Evolutionary conservation across 2,888 invertebrate species (phyloP), one percentile per base, ranked within the genome.

Genomic region (Campoletis raptor): DNA sequence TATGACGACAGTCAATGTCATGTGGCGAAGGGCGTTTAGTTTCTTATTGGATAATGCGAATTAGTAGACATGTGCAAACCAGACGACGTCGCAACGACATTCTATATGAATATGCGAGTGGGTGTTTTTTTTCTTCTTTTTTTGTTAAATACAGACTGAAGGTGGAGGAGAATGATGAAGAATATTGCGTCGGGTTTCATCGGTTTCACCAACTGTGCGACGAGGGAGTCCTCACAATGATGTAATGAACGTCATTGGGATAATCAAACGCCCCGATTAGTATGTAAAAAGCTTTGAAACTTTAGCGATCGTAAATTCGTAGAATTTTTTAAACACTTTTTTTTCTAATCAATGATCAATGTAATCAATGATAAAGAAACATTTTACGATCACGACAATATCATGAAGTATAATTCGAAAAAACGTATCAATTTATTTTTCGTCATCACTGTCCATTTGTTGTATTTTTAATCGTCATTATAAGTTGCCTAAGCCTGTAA

Each of bases 21-120:
- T 88, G 89, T 89, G 89, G 87, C 89, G 90, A 91, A 91, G 90
- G 91, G 92, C 90, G 89, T 90, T 86, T 84, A 89, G 85, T 91
- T 92, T 92, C 90, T 90, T 90, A 91, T 90, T 91, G 90, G 90
- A 90, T 91, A 90, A 92, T 90, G 90, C 90, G 89, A 79, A 90
- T 86, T 90, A 84, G 89, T 86, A 67, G 90, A 92, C 93, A 93
- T 92, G 90, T 93, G 93, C 90, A 92, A 89, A 88, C 92, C 93
- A 93, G 93, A 93, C 92, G 91, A 89, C 81, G 84, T 52, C 78
- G 84, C 82, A 30, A 76, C 81, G 76, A 64, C 70, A 57, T 77
- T 21, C 36, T 61, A 15, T 57, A 69, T 48, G 37, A 21, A 73
- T 61, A 24, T 64, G 48, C 9, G 18, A 30, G 9, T 61, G 18